Base-by-base conservation (phyloP, 2,888 invertebrate species). In the Drosophila fulvimacula region DNA sequence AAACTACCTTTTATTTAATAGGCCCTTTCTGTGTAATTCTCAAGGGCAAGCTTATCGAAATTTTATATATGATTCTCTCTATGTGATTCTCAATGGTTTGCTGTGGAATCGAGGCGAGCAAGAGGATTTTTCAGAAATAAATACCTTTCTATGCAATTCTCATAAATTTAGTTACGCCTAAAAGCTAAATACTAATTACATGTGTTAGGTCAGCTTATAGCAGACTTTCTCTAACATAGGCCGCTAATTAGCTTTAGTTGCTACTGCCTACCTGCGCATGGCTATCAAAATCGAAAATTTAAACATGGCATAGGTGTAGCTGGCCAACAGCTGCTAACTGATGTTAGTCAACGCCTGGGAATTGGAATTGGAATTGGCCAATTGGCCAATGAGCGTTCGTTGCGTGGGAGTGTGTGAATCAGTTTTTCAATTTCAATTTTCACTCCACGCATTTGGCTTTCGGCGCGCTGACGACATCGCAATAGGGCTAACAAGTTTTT, bases 401-500 rank as follows among this genome's bases (percentile, higher is more conserved):
- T 56, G 79, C 62, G 77, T 77, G 68, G 77, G 77, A 62, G 68
- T 53, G 46, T 21, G 46, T 21, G 36, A 79, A 53, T 57, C 39
- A 24, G 48, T 13, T 36, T 58, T 46, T 36, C 30, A 48, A 48
- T 48, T 48, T 48, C 5, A 48, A 24, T 24, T 51, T 52, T 24
- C 21, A 6, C 21, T 36, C 13, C 17, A 53, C 38, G 30, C 30
- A 27, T 30, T 41, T 55, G 24, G 5, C 21, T 21, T 42, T 68
- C 27, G 38, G 38, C 36, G 27, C 48, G 17, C 41, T 58, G 73
- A 30, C 39, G 48, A 36, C 64, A 41, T 38, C 62, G 39, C 53
- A 77, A 80, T 69, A 80, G 83, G 86, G 86, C 53, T 68, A 85
- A 82, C 88, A 72, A 73, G 86, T 80, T 82, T 69, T 13, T 13